Base-by-base conservation (phyloP, 2,888 invertebrate species). In the Sinohyriopsis cumingii region DNA sequence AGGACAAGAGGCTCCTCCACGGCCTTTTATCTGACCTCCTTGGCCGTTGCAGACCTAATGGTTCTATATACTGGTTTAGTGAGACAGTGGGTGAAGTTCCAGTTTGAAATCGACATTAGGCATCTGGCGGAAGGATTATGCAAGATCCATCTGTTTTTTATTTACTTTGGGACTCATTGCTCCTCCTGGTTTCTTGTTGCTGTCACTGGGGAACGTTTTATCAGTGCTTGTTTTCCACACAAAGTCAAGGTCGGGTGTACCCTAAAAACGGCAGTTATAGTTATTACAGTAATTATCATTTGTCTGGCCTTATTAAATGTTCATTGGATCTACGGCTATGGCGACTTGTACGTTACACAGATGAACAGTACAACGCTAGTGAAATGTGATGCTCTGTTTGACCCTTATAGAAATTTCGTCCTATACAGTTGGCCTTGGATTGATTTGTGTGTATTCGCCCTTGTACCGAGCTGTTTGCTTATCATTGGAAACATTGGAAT, bases 181-280 rank as follows among this genome's bases (percentile, higher is more conserved):
- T 84, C 85, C 5, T 82, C 82, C 1, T 87, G 87, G 87, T 68
- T 86, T 3, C 77, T 87, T 20, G 84, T 84, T 33, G 82, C 84
- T 54, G 83, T 87, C 61, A 85, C 85, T 20, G 69, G 78, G 20
- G 87, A 87, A 67, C 67, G 87, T 20, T 78, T 83, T 25, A 66
- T 85, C 9, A 81, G 82, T 9, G 84, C 86, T 22, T 83, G 79
- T 72, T 70, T 73, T 54, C 87, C 86, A 5, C 78, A 83, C 71
- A 72, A 73, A n/a, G 82, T 84, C 28, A 83, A 82, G 59, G 55
- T 60, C 4, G 73, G 76, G n/a, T 84, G 82, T 74, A 84, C 82
- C 1, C 63, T 68, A 12, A 57, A 62, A 22, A 72, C 73, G 12
- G 77, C 82, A 5, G 22, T 60, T 20, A 59, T 78, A n/a, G 63